Base-by-base conservation (phyloP, 2,113 vertebrate genomes). In the Telmatochromis bifrenatus region DNA sequence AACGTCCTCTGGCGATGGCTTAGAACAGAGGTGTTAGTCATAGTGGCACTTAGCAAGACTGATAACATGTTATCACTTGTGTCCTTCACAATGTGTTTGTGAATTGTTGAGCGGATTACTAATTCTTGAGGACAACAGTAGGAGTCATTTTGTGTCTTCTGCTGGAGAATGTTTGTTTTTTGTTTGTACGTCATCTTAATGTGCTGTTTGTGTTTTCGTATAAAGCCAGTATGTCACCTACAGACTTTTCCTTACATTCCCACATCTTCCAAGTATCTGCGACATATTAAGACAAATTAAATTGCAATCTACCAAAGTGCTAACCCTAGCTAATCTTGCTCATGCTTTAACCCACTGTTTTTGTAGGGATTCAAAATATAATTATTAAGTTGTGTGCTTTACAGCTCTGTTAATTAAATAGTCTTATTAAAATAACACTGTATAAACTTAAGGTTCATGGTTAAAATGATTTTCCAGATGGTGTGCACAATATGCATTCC, bases 11-110 rank as follows among this genome's bases (percentile, higher is more conserved):
- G 79, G 92, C 92, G 83, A 26, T 51, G 53, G 88, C 89, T 84
- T 81, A 26, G 49, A 88, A 70, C 31, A 45, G 79, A 91, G 88
- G 84, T 85, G 81, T 87, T 81, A 81, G 79, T 91, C 80, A 87
- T 31, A 14, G 54, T 58, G 86, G 80, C 88, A 84, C 92, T 93
- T 81, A 87, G 85, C 88, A 73, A 86, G 85, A 85, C 87, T 70
- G 89, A 94, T 89, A 87, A 93, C 65, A 86, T 62, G 9, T 62
- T 89, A 90, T 93, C 93, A 83, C 85, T 86, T 87, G 86, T 92
- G 90, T 92, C 87, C 86, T 89, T 85, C 39, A 17, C 82, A 55
- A 53, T 58, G 87, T 91, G 81, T 93, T 88, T 79, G 73, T 12
- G 33, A 62, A 79, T 26, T 89, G 84, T 83, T 3, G 75, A 80